phyloP scores from a whole-genome alignment of 1,140 invertebrate genomes.

The Trichonephila clavipes region DNA sequence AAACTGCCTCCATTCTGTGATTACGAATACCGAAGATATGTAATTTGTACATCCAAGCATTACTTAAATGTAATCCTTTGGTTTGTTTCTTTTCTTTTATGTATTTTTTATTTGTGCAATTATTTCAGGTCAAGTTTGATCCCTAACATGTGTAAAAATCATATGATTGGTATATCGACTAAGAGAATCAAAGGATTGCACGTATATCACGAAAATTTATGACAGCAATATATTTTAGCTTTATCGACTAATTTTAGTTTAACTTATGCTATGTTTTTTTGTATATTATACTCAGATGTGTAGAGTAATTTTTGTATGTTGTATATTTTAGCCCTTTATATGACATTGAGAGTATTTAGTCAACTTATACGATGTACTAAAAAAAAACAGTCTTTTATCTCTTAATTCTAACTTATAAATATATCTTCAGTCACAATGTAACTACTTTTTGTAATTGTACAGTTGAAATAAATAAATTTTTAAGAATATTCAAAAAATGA shows the following conservation, averaged over 20 bases:
- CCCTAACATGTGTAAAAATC: conserved; percentile 59
- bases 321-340: conserved; percentile 75
- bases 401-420: conserved; percentile 72
- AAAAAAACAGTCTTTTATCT: conserved; percentile 64
- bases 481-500: conserved; percentile 62
- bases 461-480: conserved; percentile 76
- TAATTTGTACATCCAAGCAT: conserved; percentile 68
- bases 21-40: conserved; percentile 71
- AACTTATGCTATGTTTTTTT: conserved; percentile 75
- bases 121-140: conserved; percentile 64
- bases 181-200: conserved; percentile 72
- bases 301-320: conserved; percentile 75
- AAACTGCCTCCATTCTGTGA: conserved; percentile 65
- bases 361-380: conserved; percentile 67
- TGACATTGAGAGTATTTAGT: conserved; percentile 75
- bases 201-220: conserved; percentile 68
- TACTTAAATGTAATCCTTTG: conserved; percentile 71
- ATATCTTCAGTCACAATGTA: conserved; percentile 67
- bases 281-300: conserved; percentile 75
- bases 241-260: conserved; percentile 73
- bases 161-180: conserved; percentile 56
- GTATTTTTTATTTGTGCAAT: conserved; percentile 46
- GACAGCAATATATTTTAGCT: conserved; percentile 75
- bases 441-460: conserved; percentile 76
- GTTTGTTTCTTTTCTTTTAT: conserved; percentile 63